phyloP scores from a whole-genome alignment of 2,113 vertebrate genomes.

The Sitta europaea region DNA sequence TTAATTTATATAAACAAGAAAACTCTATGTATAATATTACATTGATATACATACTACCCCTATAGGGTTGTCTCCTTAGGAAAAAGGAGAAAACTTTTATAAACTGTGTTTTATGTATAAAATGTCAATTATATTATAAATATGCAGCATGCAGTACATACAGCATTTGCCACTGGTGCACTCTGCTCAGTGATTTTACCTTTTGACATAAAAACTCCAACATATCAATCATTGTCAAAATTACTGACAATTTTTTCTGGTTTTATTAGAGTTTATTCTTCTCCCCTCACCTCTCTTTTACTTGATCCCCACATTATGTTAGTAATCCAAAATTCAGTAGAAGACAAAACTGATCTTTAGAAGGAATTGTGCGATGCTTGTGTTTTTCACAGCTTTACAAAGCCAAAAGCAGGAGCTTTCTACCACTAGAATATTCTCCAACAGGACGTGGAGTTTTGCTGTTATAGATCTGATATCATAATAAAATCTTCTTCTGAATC shows the following conservation, averaged over 20 bases:
- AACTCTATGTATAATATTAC: neutral
- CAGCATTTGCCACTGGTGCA: neutral
- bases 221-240: neutral
- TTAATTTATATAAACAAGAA: slow-evolving; percentile 27
- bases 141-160: neutral
- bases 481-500: neutral
- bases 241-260: neutral
- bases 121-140: neutral
- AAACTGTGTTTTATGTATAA: neutral
- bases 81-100: neutral
- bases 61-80: neutral
- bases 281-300: neutral
- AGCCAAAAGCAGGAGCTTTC: neutral
- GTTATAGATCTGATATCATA: neutral
- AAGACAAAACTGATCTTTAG: neutral
- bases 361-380: neutral
- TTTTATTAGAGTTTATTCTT: neutral
- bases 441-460: neutral
- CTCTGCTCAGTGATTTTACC: neutral
- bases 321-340: neutral
- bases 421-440: neutral
- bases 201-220: neutral
- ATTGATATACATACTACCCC: neutral
- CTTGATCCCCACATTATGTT: neutral
- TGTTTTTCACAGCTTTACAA: neutral